These are phyloP conservation scores for Nettapus auritus DNA, from an alignment of 2,113 vertebrate genomes.

Conservation along the genomic window DNA sequence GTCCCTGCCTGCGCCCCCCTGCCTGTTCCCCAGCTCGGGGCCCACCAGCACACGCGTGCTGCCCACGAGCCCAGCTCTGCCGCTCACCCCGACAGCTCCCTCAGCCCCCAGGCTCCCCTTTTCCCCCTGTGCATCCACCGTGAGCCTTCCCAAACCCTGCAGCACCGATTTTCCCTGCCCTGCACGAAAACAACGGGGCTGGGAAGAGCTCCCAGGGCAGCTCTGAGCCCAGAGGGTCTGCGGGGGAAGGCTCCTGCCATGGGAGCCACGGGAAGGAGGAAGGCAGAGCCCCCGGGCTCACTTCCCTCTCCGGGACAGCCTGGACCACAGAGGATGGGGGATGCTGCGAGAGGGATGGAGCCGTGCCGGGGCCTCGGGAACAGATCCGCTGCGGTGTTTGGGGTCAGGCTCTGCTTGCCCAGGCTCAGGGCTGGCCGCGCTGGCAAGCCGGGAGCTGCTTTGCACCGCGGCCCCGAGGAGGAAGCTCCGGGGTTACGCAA, in stretches of 20 bases:
- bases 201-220: not conserved
- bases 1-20: not conserved
- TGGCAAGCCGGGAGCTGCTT: slow-evolving; percentile 57
- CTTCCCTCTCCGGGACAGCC: slow-evolving; percentile 58
- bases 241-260: not conserved
- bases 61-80: not conserved
- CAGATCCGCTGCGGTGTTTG: not conserved
- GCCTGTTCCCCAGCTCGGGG: not conserved
- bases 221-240: not conserved
- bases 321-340: slow-evolving; percentile 3
- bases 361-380: not conserved
- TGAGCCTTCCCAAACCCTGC: not conserved
- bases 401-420: not conserved
- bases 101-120: not conserved
- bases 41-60: not conserved
- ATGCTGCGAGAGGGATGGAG: not conserved
- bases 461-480: slow-evolving; percentile 60
- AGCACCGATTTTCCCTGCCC: not conserved
- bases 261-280: slow-evolving; percentile 69
- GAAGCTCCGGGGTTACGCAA: slow-evolving; percentile 75
- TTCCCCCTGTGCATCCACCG: not conserved
- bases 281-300: slow-evolving; percentile 47
- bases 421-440: slow-evolving; percentile 60
- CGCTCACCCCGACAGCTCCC: not conserved
- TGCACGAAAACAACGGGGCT: not conserved